These are phyloP conservation scores for Lepisosteus osseus DNA, from an alignment of 2,113 vertebrate genomes.

Conservation along the genomic window DNA sequence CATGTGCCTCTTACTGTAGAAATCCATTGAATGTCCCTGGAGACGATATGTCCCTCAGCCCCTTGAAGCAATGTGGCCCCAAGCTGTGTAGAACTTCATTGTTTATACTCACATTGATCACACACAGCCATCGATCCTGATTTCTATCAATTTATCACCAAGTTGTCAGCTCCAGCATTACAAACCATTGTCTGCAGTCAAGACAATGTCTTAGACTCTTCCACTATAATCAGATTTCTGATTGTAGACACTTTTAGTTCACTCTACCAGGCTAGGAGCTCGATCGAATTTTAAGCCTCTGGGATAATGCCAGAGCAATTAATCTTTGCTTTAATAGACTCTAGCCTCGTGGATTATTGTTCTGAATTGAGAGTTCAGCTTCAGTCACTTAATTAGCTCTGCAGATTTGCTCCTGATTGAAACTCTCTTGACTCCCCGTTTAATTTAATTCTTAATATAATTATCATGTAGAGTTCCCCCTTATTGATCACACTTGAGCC, in stretches of 20 bases:
- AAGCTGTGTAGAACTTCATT: too few species aligned
- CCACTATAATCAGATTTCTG: too few species aligned
- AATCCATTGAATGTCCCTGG: too few species aligned
- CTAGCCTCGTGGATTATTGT: constrained; percentile 51
- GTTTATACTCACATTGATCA: too few species aligned
- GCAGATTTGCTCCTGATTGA: constrained; percentile 36
- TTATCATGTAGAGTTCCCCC: constrained; percentile 37
- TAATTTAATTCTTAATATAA: constrained; percentile 42
- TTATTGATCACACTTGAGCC: constrained; percentile 45
- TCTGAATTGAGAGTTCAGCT: constrained; percentile 49
- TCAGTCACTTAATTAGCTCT: constrained; percentile 52
- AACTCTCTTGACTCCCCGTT: constrained; percentile 20
- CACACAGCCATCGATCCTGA: too few species aligned
- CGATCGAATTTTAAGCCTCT: constrained; percentile 27
- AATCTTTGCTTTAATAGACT: constrained; percentile 52
- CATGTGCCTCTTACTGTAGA: too few species aligned
- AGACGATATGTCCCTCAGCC: too few species aligned
- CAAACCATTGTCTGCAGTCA: too few species aligned
- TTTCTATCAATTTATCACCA: too few species aligned
- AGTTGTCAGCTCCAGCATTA: too few species aligned
- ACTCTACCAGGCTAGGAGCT: constrained; percentile 26
- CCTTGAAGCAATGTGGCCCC: too few species aligned
- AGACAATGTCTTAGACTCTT: too few species aligned
- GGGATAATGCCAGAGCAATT: constrained; percentile 50
- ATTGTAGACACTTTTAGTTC: constrained; percentile 13